Evolutionary conservation across 2,113 vertebrate genomes (phyloP), one percentile per base, ranked within the genome.

Genomic region (Symphodus melops): DNA sequence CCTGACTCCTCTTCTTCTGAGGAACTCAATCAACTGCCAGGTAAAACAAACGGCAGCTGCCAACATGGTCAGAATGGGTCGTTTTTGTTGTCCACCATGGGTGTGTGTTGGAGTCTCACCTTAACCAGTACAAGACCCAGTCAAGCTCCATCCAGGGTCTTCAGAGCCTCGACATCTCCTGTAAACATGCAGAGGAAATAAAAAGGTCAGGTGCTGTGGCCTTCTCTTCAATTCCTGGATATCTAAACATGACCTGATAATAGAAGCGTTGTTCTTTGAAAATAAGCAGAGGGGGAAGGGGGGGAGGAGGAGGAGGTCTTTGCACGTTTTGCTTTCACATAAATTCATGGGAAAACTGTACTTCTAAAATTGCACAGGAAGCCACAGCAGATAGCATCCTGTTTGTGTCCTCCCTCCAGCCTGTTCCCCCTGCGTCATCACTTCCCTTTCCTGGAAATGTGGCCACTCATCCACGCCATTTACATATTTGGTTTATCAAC

Each of bases 371-470:
- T 78, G 81, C 88, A 89, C 92, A 92, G 92, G 92, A 94, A 93
- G 90, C 86, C 84, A 78, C 86, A 89, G 86, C 84, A 93, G 86
- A 90, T 82, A 72, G 87, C 93, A 93, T 94, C 94, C 93, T 94
- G 94, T 94, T 94, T 94, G 90, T 65, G 83, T 87, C 83, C 84
- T 92, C 89, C 86, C 60, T 83, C 88, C 81, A 10, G 84, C 72
- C 82, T 25, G 68, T 88, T 89, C 89, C 90, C 90, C 86, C 86
- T 89, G 83, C 89, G 80, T 93, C 93, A 94, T 79, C 78, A 86
- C 88, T 94, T 94, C 93, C 93, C 84, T 92, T 92, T 94, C 92
- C 94, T 93, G 93, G 92, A 93, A 90, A 92, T 89, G 88, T 87
- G 83, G 79, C 91, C 80, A 81, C 83, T 78, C 77, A 68, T 89